These are phyloP conservation scores for Cantharis rustica DNA, from an alignment of 2,888 invertebrate species.

Conservation along the genomic window DNA sequence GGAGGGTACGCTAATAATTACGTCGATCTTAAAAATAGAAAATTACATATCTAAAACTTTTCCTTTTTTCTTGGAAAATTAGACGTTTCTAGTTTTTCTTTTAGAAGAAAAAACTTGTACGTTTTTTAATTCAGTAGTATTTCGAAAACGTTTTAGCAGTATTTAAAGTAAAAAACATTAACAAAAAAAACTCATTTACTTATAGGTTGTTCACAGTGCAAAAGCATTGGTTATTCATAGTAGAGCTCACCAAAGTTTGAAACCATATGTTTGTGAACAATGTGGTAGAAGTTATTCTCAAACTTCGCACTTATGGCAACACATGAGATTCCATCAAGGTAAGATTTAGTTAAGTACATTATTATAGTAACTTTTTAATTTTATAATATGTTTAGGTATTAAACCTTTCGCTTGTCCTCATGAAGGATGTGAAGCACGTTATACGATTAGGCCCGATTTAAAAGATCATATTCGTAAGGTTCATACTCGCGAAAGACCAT, in stretches of 20 bases:
- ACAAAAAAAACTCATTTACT: background rate
- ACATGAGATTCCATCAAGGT: conserved; percentile 69
- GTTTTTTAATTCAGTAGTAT: too few relatives aligned
- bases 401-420: conserved; percentile 67
- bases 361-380: background rate
- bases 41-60: too few relatives aligned
- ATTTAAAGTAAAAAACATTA: background rate
- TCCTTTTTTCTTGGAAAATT: too few relatives aligned
- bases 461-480: conserved; percentile 69
- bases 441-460: conserved; percentile 66
- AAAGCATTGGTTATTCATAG: conserved; percentile 54
- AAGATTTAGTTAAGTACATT: conserved; percentile 12
- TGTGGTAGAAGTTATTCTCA: conserved; percentile 67
- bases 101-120: too few relatives aligned
- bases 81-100: too few relatives aligned
- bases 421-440: conserved; percentile 64
- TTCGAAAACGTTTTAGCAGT: too few relatives aligned
- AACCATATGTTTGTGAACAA: conserved; percentile 64
- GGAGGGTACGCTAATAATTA: too few relatives aligned
- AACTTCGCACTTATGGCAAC: conserved; percentile 69
- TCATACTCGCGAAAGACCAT: conserved; percentile 67
- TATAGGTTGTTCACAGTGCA: conserved; percentile 52
- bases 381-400: conserved; percentile 55
- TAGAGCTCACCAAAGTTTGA: conserved; percentile 54
- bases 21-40: too few relatives aligned